A percentile compares a stretch with the other conserved stretches of the same genome.
Conservation (phyloP, 2,113 vertebrate species). For the Nibea albiflora region DNA sequence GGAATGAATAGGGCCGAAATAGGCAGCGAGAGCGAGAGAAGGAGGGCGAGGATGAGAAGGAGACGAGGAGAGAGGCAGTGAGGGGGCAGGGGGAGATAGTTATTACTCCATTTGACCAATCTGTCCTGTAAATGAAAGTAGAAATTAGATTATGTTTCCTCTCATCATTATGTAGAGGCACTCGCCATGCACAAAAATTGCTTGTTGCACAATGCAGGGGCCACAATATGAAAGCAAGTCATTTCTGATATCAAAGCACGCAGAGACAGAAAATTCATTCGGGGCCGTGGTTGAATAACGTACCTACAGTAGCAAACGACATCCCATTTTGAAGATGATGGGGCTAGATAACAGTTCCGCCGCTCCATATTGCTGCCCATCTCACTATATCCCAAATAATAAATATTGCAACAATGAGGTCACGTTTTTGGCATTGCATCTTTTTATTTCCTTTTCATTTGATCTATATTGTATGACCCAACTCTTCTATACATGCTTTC, state of each 20-base stretch:
- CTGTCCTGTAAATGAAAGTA: conserved; percentile 71
- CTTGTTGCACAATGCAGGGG: conserved; percentile 54
- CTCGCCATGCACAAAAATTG: conserved; percentile 32
- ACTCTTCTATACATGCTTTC: conserved; percentile 11
- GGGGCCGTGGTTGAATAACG: conserved; percentile 35
- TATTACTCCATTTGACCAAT: conserved; percentile 71
- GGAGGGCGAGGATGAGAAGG: conserved; percentile 24
- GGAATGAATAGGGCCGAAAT: conserved; percentile 57
- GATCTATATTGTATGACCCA: conserved; percentile 51
- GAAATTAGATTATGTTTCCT: conserved; percentile 74
- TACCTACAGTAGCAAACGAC: conserved; percentile 33
- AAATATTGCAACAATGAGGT: conserved; percentile 19
- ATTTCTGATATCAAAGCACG: conserved; percentile 43
- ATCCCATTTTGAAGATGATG: conserved; percentile 41
- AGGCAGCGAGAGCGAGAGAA: conserved; percentile 14
- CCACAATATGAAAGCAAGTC: conserved; percentile 55
- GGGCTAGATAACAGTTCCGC: conserved; percentile 16
- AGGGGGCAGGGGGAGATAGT: conserved; percentile 36
- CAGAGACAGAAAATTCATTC: conserved; percentile 32
- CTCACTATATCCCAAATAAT: conserved; percentile 1
- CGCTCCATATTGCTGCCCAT: background rate
- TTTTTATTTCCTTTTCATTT: conserved; percentile 52
- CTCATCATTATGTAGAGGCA: conserved; percentile 52
- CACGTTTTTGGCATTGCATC: conserved; percentile 30
- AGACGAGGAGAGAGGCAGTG: conserved; percentile 1